Percentiles rank a stretch among this genome's conserved stretches.
These are phyloP conservation scores for Mythimna lalbum DNA, from an alignment of 2,888 invertebrate species.

Conservation along the genomic window DNA sequence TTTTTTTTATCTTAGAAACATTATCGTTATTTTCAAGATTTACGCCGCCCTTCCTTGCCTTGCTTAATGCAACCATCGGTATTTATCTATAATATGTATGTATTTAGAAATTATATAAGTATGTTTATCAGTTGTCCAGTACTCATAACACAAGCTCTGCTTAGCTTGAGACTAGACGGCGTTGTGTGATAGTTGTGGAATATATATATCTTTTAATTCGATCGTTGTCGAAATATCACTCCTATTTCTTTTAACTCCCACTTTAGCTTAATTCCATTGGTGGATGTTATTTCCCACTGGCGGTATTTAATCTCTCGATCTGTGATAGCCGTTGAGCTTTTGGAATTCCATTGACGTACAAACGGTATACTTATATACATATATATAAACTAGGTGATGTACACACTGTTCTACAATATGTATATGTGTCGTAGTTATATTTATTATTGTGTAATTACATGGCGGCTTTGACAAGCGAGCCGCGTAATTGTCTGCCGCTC, in stretches of 20 bases:
- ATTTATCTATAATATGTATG: too few species aligned
- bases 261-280: neutral
- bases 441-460: constrained; percentile 56
- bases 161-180: too few species aligned
- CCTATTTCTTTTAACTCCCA: too few species aligned
- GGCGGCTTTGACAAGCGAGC: constrained; percentile 61
- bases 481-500: constrained; percentile 60
- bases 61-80: too few species aligned
- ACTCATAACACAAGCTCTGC: too few species aligned
- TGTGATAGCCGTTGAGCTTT: neutral
- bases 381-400: neutral
- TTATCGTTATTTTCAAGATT: too few species aligned
- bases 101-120: too few species aligned
- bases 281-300: neutral
- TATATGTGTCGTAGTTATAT: constrained; percentile 34
- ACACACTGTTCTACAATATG: constrained; percentile 9
- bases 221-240: neutral
- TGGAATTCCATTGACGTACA: constrained; percentile 1
- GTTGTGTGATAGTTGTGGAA: too few species aligned
- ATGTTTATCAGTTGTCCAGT: too few species aligned
- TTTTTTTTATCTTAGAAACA: too few species aligned
- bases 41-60: neutral
- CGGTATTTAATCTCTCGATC: neutral
- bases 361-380: neutral
- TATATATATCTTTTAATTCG: neutral